Evolutionary conservation across 2,797 vertebrate species (phyloP).

Genomic region (Phaenicophaeus curvirostris): DNA sequence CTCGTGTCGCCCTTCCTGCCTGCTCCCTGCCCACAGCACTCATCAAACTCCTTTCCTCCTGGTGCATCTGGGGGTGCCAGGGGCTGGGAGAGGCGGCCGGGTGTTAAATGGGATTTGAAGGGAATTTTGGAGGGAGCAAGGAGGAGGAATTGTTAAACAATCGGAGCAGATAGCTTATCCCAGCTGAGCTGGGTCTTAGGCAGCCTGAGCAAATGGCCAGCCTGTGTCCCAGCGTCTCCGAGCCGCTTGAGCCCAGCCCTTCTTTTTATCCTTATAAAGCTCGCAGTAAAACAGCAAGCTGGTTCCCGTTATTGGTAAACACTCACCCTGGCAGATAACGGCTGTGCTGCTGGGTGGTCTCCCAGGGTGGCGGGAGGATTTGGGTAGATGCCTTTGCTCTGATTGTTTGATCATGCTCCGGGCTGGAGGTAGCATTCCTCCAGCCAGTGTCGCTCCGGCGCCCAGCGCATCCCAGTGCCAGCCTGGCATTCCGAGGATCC

Average conservation of each 20-base stretch:
- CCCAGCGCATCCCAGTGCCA: neutral
- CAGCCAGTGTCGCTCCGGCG: constrained; percentile 17
- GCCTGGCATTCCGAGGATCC: neutral
- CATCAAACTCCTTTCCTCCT: neutral
- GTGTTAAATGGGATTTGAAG: constrained; percentile 70
- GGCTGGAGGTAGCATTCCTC: constrained; percentile 69
- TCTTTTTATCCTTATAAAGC: constrained; percentile 87
- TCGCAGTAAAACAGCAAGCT: constrained; percentile 82
- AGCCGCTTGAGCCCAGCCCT: constrained; percentile 77
- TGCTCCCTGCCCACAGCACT: neutral
- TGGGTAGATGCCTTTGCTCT: constrained; percentile 74
- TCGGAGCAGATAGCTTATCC: constrained; percentile 75
- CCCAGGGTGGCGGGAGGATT: constrained; percentile 75
- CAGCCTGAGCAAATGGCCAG: constrained; percentile 77
- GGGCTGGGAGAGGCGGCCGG: constrained; percentile 6
- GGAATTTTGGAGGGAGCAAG: constrained; percentile 62
- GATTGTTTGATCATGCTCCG: constrained; percentile 71
- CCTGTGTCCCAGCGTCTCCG: constrained; percentile 72
- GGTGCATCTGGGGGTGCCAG: neutral
- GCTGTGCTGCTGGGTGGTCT: constrained; percentile 85
- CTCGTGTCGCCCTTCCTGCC: neutral
- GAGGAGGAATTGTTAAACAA: constrained; percentile 76
- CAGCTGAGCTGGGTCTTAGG: constrained; percentile 77
- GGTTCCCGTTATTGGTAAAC: constrained; percentile 88
- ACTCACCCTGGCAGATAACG: constrained; percentile 85